phyloP scores from a whole-genome alignment of 1,140 invertebrate species.

The Drosophila nasuta region DNA sequence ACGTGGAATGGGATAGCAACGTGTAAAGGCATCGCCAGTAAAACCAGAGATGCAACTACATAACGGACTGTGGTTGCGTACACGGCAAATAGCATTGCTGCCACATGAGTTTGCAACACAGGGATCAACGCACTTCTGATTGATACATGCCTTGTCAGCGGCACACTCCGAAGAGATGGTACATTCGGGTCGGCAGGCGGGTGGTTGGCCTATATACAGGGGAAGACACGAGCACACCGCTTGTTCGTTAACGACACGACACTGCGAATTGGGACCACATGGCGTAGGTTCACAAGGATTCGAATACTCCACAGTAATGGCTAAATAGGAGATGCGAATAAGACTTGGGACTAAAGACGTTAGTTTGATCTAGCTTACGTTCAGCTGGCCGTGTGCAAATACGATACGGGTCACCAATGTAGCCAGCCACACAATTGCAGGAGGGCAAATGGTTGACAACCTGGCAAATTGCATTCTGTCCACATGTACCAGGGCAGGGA shows the following conservation, averaged over 20 bases:
- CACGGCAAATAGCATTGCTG: conserved; percentile 89
- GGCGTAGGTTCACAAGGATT: conserved; percentile 89
- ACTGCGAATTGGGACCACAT: conserved; percentile 88
- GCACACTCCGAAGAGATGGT: conserved; percentile 89
- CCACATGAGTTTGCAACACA: conserved; percentile 90
- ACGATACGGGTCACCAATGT: conserved; percentile 88
- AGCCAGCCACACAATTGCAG: conserved; percentile 90
- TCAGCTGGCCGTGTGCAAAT: conserved; percentile 85
- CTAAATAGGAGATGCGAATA: conserved; percentile 66
- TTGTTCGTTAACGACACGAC: conserved; percentile 87
- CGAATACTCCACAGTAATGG: conserved; percentile 74
- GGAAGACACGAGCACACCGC: conserved; percentile 89
- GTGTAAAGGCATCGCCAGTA: conserved; percentile 89
- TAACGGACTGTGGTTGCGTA: conserved; percentile 90
- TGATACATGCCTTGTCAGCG: conserved; percentile 88
- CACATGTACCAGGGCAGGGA: conserved; percentile 90
- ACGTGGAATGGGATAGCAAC: conserved; percentile 87
- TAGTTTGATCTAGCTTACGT: conserved; percentile 60
- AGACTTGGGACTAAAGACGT: too few species aligned
- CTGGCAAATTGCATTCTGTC: conserved; percentile 90
- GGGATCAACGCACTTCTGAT: conserved; percentile 89
- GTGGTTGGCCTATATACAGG: conserved; percentile 87
- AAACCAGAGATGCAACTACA: conserved; percentile 88
- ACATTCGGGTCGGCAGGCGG: conserved; percentile 89
- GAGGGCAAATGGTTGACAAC: conserved; percentile 90